Conservation (phyloP, 2,113 vertebrate genomes). For the Megaceryle maxima region DNA sequence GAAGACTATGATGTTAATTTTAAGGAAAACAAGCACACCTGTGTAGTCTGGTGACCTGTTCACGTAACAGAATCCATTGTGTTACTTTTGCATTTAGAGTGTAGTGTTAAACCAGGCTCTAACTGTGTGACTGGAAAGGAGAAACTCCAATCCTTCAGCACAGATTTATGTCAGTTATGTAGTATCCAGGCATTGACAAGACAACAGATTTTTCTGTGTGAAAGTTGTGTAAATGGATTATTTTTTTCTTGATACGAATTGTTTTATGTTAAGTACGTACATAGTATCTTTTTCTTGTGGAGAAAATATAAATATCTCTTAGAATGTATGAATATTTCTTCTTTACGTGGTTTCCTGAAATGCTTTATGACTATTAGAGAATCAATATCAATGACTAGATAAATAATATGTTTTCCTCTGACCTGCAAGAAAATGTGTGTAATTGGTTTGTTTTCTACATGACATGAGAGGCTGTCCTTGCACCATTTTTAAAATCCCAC, state of each 20-base stretch:
- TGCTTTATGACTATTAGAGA: not conserved
- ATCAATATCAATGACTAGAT: not conserved
- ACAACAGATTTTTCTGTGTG: too few relatives aligned
- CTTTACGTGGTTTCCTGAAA: not conserved
- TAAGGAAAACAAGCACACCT: not conserved
- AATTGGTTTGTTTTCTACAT: not conserved
- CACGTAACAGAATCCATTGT: not conserved
- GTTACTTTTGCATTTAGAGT: not conserved
- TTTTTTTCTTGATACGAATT: not conserved
- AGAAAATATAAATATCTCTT: not conserved
- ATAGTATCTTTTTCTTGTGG: not conserved
- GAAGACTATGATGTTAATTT: not conserved
- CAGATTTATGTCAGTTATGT: not conserved
- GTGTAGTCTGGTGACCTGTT: not conserved
- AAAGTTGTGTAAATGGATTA: too few relatives aligned
- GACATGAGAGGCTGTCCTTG: not conserved
- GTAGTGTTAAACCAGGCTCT: not conserved
- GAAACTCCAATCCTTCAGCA: not conserved
- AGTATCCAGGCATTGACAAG: not conserved
- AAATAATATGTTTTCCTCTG: not conserved
- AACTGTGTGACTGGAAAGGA: not conserved
- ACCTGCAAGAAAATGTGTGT: not conserved
- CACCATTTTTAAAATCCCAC: not conserved
- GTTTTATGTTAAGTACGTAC: not conserved
- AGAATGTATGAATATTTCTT: not conserved